Conservation (phyloP, 2,113 vertebrate species). For the Pteruthius melanotis region DNA sequence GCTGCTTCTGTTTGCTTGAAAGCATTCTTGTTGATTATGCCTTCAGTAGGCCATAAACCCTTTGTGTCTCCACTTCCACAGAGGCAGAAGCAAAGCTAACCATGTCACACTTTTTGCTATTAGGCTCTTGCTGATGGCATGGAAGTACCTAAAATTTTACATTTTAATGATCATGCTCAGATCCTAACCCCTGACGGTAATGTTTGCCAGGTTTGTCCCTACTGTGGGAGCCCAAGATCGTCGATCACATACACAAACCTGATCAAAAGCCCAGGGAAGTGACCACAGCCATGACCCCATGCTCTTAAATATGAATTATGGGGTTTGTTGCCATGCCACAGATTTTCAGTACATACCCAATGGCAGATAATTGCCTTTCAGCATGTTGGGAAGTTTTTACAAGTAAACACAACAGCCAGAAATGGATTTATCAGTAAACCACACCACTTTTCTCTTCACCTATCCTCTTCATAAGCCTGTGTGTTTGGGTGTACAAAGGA, state of each 20-base stretch:
- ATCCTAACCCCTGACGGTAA: not conserved
- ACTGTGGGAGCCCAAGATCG: not conserved
- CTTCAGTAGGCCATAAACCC: not conserved
- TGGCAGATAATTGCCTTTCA: slow-evolving; percentile 3
- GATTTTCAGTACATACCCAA: not conserved
- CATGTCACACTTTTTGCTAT: not conserved
- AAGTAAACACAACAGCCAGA: not conserved
- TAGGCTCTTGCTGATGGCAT: not conserved
- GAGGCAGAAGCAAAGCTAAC: not conserved
- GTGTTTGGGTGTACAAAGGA: not conserved
- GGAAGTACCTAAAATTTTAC: not conserved
- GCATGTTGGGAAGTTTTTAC: not conserved
- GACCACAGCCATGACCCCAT: not conserved
- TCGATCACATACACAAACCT: not conserved
- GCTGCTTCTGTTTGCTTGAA: not conserved
- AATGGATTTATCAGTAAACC: not conserved
- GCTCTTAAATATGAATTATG: not conserved
- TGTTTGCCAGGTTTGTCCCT: not conserved
- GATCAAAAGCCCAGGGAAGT: not conserved
- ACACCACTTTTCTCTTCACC: not conserved
- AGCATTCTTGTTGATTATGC: not conserved
- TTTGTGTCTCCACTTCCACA: not conserved
- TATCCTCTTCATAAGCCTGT: not conserved
- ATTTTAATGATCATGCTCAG: not conserved
- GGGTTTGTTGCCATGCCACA: not conserved